Percentiles rank a stretch among this genome's conserved stretches.
Evolutionary conservation across 2,888 invertebrate species (phyloP).

Genomic region (Tetropium fuscum): DNA sequence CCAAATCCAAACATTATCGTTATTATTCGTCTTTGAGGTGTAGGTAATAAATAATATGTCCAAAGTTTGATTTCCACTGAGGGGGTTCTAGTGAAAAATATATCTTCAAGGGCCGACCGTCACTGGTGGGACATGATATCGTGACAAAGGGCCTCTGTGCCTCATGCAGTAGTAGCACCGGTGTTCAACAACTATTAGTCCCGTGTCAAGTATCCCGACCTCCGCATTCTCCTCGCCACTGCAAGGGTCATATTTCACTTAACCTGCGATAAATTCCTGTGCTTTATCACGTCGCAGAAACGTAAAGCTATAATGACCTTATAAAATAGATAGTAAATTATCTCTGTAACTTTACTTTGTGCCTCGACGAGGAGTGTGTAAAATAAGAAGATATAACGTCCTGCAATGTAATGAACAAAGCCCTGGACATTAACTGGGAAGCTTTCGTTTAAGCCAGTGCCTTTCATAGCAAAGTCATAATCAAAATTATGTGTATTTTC

Average conservation of each 20-base stretch:
- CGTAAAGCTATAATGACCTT: slow-evolving; percentile 58
- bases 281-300: slow-evolving; percentile 57
- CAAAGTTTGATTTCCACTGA: too few species aligned
- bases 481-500: too few species aligned
- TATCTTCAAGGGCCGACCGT: not conserved
- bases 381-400: slow-evolving; percentile 9
- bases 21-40: too few species aligned
- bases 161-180: slow-evolving; percentile 21
- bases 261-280: slow-evolving; percentile 60
- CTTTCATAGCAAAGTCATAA: not conserved
- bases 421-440: slow-evolving; percentile 3
- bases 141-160: slow-evolving; percentile 22
- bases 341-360: slow-evolving; percentile 40
- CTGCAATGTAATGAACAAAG: slow-evolving; percentile 21
- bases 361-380: slow-evolving; percentile 20
- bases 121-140: slow-evolving; percentile 2
- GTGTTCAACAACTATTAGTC: slow-evolving; percentile 53
- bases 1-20: too few species aligned
- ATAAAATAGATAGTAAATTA: slow-evolving; percentile 58
- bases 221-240: slow-evolving; percentile 44
- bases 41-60: too few species aligned
- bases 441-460: not conserved
- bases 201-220: slow-evolving; percentile 56
- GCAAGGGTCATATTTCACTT: slow-evolving; percentile 58
- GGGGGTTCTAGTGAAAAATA: too few species aligned